phyloP scores from a whole-genome alignment of 1,140 invertebrate genomes.

The Sinonovacula constricta region DNA sequence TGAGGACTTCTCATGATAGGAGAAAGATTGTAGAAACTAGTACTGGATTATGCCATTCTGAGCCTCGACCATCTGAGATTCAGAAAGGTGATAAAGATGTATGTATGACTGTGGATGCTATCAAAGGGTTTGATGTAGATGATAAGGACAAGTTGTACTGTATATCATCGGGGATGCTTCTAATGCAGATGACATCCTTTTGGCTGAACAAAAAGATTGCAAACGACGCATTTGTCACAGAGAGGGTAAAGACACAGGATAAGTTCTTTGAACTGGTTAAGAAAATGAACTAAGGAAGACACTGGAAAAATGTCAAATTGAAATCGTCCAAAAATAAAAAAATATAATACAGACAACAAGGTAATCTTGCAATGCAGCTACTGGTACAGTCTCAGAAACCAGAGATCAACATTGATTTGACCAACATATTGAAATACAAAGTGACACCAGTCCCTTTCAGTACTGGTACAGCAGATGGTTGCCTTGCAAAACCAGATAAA shows the following conservation, averaged over 20 bases:
- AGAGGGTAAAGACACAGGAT: constrained; percentile 42
- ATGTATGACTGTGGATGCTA: constrained; percentile 53
- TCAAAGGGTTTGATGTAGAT: constrained; percentile 27
- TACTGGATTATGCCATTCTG: constrained; percentile 39
- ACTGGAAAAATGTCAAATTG: constrained; percentile 46
- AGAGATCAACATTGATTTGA: neutral
- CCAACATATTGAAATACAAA: constrained; percentile 20
- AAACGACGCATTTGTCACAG: constrained; percentile 48
- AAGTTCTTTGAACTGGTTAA: constrained; percentile 60
- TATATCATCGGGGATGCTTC: constrained; percentile 19
- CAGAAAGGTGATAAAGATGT: constrained; percentile 18
- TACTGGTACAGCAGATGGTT: constrained; percentile 38
- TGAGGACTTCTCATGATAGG: constrained; percentile 37
- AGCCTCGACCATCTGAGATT: constrained; percentile 25
- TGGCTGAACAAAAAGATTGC: no score
- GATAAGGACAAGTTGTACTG: constrained; percentile 10
- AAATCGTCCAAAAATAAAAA: constrained; percentile 43
- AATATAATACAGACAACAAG: constrained; percentile 51
- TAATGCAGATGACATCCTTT: neutral
- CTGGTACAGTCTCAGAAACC: constrained; percentile 18
- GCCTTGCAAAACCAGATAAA: constrained; percentile 48
- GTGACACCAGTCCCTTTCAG: constrained; percentile 20
- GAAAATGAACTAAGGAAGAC: constrained; percentile 36
- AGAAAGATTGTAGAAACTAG: constrained; percentile 34
- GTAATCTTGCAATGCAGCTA: constrained; percentile 51